A percentile compares a stretch with the other conserved stretches of the same genome.
phyloP scores from a whole-genome alignment of 2,113 vertebrate genomes.

The Triplophysa siluroides region DNA sequence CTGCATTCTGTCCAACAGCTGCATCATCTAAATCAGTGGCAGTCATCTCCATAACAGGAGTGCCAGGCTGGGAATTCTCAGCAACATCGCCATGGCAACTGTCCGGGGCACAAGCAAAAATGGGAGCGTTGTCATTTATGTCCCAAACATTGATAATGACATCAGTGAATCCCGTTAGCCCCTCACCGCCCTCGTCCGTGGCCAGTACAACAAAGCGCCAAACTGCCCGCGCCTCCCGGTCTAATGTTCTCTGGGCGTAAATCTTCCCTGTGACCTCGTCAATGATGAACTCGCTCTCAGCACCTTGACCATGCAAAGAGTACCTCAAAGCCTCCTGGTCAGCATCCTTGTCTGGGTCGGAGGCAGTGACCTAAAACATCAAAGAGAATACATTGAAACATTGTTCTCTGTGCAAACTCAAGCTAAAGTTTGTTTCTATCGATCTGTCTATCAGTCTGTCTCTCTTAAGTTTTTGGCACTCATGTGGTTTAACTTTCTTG shows the following conservation, averaged over 20 bases:
- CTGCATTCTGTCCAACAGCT: conserved; percentile 82
- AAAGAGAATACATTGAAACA: conserved; percentile 48
- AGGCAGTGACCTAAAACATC: conserved; percentile 80
- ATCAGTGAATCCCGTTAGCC: conserved; percentile 89
- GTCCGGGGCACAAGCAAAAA: conserved; percentile 79
- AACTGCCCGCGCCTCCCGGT: conserved; percentile 82
- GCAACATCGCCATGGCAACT: conserved; percentile 79
- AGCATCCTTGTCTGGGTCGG: conserved; percentile 82
- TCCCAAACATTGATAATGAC: conserved; percentile 89
- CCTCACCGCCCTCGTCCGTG: conserved; percentile 86
- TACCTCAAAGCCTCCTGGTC: conserved; percentile 83
- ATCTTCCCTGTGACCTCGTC: conserved; percentile 86
- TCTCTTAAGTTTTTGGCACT: no score
- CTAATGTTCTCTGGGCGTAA: conserved; percentile 80
- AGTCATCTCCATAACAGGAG: conserved; percentile 84
- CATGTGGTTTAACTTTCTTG: background rate
- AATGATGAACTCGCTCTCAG: conserved; percentile 84
- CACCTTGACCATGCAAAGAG: conserved; percentile 85
- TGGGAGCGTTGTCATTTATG: conserved; percentile 84
- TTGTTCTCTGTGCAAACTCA: background rate
- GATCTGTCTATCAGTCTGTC: background rate
- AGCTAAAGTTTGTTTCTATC: conserved; percentile 1
- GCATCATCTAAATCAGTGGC: conserved; percentile 85
- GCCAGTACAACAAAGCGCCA: conserved; percentile 90
- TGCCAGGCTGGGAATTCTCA: conserved; percentile 79